Percentiles rank a stretch among this genome's conserved stretches.
Conservation (phyloP, 2,113 vertebrate genomes). For the Archocentrus centrarchus region DNA sequence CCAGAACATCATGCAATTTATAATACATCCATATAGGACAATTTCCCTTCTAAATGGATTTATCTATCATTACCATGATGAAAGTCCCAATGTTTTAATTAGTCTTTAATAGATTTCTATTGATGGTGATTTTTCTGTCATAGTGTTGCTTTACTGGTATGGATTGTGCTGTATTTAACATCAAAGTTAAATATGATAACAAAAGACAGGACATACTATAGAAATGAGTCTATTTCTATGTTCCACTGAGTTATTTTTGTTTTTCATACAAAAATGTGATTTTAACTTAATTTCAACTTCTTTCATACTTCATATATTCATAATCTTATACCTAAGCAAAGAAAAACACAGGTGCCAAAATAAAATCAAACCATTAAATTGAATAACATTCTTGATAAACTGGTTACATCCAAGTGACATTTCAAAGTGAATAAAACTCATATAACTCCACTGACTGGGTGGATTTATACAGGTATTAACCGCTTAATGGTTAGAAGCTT, state of each 20-base stretch:
- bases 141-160: background rate
- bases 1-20: background rate
- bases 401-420: background rate
- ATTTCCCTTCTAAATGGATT: background rate
- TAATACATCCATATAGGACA: background rate
- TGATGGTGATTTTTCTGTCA: background rate
- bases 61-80: background rate
- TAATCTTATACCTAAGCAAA: background rate
- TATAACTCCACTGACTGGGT: background rate
- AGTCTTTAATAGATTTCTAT: background rate
- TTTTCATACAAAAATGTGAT: background rate
- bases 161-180: background rate
- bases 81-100: background rate
- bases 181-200: slow-evolving; percentile 4
- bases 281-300: background rate
- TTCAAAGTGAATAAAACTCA: background rate
- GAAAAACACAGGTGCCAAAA: background rate
- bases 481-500: background rate
- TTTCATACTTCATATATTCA: background rate
- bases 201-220: background rate
- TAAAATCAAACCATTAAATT: background rate
- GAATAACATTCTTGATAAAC: background rate
- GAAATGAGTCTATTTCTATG: background rate
- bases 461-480: background rate
- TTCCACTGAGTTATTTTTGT: background rate